These are phyloP conservation scores for Oncorhynchus masou DNA, from an alignment of 2,113 vertebrate genomes.

Conservation along the genomic window DNA sequence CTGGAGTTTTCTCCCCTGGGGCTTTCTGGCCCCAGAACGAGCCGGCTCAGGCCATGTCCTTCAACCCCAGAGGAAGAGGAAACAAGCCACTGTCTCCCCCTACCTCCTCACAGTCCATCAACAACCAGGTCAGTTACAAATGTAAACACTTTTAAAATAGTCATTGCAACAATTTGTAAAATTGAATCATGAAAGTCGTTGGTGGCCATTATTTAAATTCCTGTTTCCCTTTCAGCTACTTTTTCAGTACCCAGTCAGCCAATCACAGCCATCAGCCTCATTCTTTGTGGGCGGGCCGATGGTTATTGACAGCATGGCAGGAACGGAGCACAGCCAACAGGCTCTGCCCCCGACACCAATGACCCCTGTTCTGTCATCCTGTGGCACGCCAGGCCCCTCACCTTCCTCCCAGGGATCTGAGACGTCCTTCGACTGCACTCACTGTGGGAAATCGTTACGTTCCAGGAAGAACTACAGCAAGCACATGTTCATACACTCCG, in stretches of 20 bases:
- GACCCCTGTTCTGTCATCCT: constrained; percentile 62
- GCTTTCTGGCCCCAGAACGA: constrained; percentile 80
- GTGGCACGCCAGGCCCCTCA: constrained; percentile 68
- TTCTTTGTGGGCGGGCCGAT: constrained; percentile 76
- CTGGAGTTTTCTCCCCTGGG: constrained; percentile 73
- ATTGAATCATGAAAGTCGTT: too few relatives aligned
- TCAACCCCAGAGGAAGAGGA: constrained; percentile 69
- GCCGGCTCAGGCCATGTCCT: constrained; percentile 65
- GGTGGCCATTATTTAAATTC: background rate
- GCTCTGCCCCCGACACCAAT: constrained; percentile 59
- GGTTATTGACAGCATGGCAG: constrained; percentile 73
- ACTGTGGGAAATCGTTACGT: constrained; percentile 93
- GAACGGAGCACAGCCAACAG: constrained; percentile 62
- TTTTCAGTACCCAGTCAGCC: constrained; percentile 78
- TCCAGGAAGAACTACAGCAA: constrained; percentile 97
- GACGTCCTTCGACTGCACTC: constrained; percentile 88
- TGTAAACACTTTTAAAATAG: too few relatives aligned
- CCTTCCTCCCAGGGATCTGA: constrained; percentile 70
- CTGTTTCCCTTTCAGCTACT: constrained; percentile 62
- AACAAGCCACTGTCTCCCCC: constrained; percentile 74
- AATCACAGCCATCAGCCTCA: constrained; percentile 69
- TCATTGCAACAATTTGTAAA: too few relatives aligned
- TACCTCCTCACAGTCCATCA: constrained; percentile 69
- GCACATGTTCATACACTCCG: constrained; percentile 97
- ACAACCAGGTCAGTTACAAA: constrained; percentile 69